phyloP scores from a whole-genome alignment of 64 coral and sea anemone species.

The Dendronephthya gigantea region DNA sequence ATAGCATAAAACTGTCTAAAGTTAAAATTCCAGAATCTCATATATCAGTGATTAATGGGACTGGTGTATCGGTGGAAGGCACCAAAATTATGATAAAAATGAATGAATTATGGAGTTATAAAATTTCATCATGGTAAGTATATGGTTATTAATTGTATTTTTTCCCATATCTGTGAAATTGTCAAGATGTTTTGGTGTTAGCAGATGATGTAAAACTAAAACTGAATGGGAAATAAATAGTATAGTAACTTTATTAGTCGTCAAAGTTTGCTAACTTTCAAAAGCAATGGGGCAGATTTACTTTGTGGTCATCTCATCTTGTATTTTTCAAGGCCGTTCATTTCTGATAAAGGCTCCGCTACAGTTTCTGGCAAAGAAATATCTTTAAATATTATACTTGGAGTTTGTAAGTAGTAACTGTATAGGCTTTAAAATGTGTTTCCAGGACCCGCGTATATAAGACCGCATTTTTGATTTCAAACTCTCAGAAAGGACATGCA shows the following conservation, averaged over 20 bases:
- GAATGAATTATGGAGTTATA: background rate
- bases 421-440: too few species aligned
- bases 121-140: background rate
- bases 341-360: background rate
- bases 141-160: background rate
- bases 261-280: background rate
- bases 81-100: background rate
- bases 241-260: too few species aligned
- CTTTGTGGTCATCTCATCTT: background rate
- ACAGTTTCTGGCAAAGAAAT: background rate
- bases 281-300: background rate
- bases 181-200: too few species aligned
- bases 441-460: background rate
- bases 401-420: background rate
- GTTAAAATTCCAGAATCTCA: background rate
- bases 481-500: too few species aligned
- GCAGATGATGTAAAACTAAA: too few species aligned
- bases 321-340: background rate
- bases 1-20: background rate
- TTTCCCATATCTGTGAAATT: too few species aligned
- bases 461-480: too few species aligned
- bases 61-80: background rate
- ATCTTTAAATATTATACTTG: background rate
- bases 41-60: background rate
- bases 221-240: too few species aligned